Percentiles rank a stretch among this genome's conserved stretches.
Evolutionary conservation across 2,888 invertebrate species (phyloP).

Genomic region (Eilema depressum): DNA sequence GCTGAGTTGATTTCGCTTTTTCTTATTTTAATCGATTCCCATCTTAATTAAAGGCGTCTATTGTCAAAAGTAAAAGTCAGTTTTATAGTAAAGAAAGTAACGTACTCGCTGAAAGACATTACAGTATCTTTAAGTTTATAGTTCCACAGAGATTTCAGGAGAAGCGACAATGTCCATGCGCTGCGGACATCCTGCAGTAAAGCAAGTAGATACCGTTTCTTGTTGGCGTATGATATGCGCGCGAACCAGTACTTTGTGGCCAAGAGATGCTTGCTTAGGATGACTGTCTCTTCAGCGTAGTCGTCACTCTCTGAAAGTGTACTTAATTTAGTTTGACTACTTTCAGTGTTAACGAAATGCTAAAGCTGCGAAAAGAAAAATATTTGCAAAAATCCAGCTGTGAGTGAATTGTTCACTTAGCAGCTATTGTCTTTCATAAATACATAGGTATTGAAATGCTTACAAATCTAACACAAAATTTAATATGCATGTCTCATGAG

Average conservation of each 20-base stretch:
- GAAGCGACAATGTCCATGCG: constrained; percentile 71
- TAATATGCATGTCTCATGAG: too few relatives aligned
- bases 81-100: not conserved
- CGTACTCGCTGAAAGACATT: constrained; percentile 69
- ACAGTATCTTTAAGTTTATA: constrained; percentile 77
- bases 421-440: not conserved
- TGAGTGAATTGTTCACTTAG: too few relatives aligned
- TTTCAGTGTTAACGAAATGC: not conserved
- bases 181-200: constrained; percentile 69
- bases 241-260: constrained; percentile 74
- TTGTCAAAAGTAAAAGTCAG: not conserved
- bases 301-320: constrained; percentile 52
- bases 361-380: too few relatives aligned
- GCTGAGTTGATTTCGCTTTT: too few relatives aligned
- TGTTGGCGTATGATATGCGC: constrained; percentile 72
- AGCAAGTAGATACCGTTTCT: constrained; percentile 69
- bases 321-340: not conserved
- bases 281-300: constrained; percentile 49
- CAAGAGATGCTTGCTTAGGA: constrained; percentile 66
- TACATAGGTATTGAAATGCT: too few relatives aligned
- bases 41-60: too few relatives aligned
- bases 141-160: constrained; percentile 80
- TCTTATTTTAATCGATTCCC: too few relatives aligned
- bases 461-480: too few relatives aligned
- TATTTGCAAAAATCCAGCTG: too few relatives aligned